A percentile compares a stretch with the other conserved stretches of the same genome.
Evolutionary conservation across 2,888 invertebrate species (phyloP).

Genomic region (Brachypalpus laphriformis): DNA sequence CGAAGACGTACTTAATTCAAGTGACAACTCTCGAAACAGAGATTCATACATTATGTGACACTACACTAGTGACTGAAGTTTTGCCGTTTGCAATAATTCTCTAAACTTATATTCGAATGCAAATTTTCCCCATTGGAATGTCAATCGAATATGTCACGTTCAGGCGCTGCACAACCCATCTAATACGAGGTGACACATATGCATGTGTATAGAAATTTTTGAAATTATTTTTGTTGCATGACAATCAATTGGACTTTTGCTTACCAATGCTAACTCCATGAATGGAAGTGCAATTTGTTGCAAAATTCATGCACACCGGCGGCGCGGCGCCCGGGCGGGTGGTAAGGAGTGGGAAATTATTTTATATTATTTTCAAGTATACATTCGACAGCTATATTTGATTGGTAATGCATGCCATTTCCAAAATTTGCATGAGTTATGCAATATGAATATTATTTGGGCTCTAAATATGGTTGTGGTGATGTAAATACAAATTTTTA

Average conservation of each 20-base stretch:
- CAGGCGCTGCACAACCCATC: conserved; percentile 17
- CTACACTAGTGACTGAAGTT: neutral
- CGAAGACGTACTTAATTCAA: too few species aligned
- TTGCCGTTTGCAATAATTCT: neutral
- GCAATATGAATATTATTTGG: neutral
- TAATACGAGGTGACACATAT: neutral
- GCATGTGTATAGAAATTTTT: neutral
- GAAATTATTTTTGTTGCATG: conserved; percentile 2
- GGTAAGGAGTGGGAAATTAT: neutral
- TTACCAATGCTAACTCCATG: conserved; percentile 5
- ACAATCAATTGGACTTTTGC: conserved; percentile 20
- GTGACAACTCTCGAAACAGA: too few species aligned
- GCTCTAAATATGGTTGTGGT: neutral
- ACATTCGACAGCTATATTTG: conserved; percentile 15
- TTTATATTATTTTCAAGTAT: conserved; percentile 2
- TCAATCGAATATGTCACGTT: conserved; percentile 11
- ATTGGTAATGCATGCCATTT: neutral
- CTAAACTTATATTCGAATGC: conserved; percentile 15
- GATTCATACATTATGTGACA: too few species aligned
- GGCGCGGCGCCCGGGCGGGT: too few species aligned
- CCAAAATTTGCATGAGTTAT: conserved; percentile 8
- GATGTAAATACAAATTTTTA: neutral
- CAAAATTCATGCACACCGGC: conserved; percentile 9
- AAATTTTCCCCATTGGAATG: conserved; percentile 26
- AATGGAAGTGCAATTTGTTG: conserved; percentile 21